Percentiles rank a stretch among this genome's conserved stretches.
Conservation (phyloP, 2,113 vertebrate species). For the Ceuthmochares aereus region DNA sequence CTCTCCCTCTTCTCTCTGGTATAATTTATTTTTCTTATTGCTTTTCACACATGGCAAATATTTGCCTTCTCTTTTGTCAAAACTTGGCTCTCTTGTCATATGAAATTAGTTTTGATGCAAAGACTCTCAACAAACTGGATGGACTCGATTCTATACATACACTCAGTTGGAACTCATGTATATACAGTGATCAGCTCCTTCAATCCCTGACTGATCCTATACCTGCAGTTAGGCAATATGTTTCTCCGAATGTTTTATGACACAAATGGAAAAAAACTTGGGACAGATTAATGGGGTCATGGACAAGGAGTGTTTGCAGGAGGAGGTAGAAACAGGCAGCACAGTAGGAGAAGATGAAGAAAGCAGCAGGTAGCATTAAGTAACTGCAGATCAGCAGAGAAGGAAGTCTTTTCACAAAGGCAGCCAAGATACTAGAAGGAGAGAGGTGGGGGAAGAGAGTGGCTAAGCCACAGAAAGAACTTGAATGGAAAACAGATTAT, state of each 20-base stretch:
- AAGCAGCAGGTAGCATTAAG: constrained; percentile 43
- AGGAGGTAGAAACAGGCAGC: not conserved
- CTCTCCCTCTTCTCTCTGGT: not conserved
- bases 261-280: not conserved
- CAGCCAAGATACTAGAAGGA: constrained; percentile 8
- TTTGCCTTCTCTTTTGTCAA: not conserved
- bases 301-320: not conserved
- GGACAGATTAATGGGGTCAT: not conserved
- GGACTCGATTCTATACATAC: not conserved
- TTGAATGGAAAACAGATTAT: constrained; percentile 53
- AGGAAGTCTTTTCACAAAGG: constrained; percentile 19
- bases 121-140: not conserved
- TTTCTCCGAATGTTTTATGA: not conserved
- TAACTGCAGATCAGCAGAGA: not conserved
- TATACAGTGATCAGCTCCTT: not conserved
- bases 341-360: constrained; percentile 16
- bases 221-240: not conserved
- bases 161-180: not conserved
- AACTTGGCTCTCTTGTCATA: not conserved
- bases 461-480: constrained; percentile 5
- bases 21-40: not conserved
- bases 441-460: not conserved
- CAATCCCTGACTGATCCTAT: not conserved
- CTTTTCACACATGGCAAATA: not conserved
- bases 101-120: not conserved